Base-by-base conservation (phyloP, 2,888 invertebrate genomes). In the Plutella xylostella region DNA sequence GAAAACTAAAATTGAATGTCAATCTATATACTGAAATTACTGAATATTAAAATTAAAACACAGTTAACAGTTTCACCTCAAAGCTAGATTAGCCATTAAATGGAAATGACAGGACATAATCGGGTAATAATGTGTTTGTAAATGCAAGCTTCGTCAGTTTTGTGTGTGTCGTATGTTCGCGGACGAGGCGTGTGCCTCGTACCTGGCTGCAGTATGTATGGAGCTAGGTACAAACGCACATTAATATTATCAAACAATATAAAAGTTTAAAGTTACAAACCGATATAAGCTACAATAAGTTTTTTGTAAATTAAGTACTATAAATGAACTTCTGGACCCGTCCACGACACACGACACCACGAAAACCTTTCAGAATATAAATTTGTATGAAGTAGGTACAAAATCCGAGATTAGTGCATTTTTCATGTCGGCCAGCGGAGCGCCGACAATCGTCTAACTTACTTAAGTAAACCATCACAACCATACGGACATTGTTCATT, bases 391-490 rank as follows among this genome's bases (percentile, higher is more conserved):
- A 11, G 30, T 39, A 39, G 22, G 22, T 17, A 39, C 9, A 25
- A 39, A 25, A 12, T 15, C 39, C 14, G 25, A 39, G 39, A 25
- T 25, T 39, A 21, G 39, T 17, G 39, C 22, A 39, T n/a, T 19
- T 20, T 15, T n/a, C 25, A 39, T 39, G 39, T 39, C 25, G 39
- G n/a, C 39, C 39, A 25, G 2, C 22, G 15, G 15, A 14, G 7
- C 17, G 22, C 17, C 7, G 31, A 42, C 42, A 31, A 42, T 19
- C 15, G 9, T 60, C 70, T 78, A 76, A 77, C 76, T 82, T 80
- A 83, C 78, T 78, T 82, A 82, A 79, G 80, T 83, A 83, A 80
- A 78, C 74, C 80, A 77, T 83, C 82, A 83, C 82, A 83, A 83
- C 79, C 79, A 73, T 79, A 73, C 80, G 79, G 82, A 79, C 82